Percentiles rank a stretch among this genome's conserved stretches.
phyloP scores from a whole-genome alignment of 2,113 vertebrate genomes.

The Clarias batrachus region DNA sequence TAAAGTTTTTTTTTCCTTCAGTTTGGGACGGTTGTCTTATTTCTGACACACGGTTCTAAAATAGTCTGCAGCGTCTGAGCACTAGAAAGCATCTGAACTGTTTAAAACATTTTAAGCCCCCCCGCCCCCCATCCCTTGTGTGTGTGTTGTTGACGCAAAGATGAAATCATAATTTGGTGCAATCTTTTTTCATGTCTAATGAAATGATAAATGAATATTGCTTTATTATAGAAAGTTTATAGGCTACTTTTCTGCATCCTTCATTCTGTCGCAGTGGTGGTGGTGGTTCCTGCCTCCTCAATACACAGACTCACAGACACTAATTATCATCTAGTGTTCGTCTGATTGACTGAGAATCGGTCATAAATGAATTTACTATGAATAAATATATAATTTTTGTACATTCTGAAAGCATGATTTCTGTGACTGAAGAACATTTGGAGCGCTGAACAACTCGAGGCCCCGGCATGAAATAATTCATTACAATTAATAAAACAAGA shows the following conservation, averaged over 20 bases:
- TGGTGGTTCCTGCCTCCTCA: neutral
- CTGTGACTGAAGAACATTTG: neutral
- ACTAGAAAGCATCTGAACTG: slow-evolving; percentile 42
- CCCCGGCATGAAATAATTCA: neutral
- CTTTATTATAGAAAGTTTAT: neutral
- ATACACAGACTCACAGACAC: neutral
- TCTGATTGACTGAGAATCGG: neutral
- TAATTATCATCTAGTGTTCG: neutral
- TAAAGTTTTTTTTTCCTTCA: neutral
- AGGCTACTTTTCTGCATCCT: neutral
- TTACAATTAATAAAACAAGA: neutral
- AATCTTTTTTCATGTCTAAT: neutral
- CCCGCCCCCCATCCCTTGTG: neutral
- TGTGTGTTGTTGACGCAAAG: slow-evolving; percentile 39
- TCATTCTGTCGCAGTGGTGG: neutral
- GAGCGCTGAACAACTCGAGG: neutral
- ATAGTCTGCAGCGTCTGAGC: slow-evolving; percentile 63
- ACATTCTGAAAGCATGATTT: neutral
- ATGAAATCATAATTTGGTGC: neutral
- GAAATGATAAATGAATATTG: neutral
- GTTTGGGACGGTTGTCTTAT: slow-evolving; percentile 1
- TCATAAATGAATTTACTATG: no score
- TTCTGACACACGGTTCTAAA: slow-evolving; percentile 51
- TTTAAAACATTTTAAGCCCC: slow-evolving; percentile 33
- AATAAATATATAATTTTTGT: no score